These are phyloP conservation scores for Dastarcus helophoroides DNA, from an alignment of 2,888 invertebrate species.

Conservation along the genomic window DNA sequence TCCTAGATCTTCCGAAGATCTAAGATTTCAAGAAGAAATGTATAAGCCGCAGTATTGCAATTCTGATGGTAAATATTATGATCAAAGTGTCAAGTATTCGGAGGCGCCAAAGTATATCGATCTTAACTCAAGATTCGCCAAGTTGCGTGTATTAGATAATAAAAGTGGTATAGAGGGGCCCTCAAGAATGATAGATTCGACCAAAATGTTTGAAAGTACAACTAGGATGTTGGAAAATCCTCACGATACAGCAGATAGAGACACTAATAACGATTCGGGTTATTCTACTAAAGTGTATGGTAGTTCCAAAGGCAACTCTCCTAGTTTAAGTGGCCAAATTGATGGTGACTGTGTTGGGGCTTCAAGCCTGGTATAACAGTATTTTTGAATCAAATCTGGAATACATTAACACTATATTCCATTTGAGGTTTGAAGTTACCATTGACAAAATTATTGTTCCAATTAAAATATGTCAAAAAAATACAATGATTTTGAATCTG, in stretches of 20 bases:
- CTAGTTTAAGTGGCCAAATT: slow-evolving; percentile 47
- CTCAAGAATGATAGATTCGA: slow-evolving; percentile 27
- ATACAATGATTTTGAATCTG: too few species aligned
- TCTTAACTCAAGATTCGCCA: slow-evolving; percentile 30
- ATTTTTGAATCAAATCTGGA: too few species aligned
- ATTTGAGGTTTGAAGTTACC: too few species aligned
- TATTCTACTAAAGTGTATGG: slow-evolving; percentile 75
- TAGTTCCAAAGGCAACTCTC: slow-evolving; percentile 67
- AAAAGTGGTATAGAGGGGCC: slow-evolving; percentile 21
- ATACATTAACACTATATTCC: too few species aligned
- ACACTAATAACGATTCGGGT: slow-evolving; percentile 73
- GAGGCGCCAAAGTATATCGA: slow-evolving; percentile 22
- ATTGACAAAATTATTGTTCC: too few species aligned
- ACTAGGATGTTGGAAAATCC: slow-evolving; percentile 28
- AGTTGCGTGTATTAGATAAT: slow-evolving; percentile 29
- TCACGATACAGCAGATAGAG: slow-evolving; percentile 42
- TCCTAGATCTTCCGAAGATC: not conserved
- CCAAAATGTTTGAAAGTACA: slow-evolving; percentile 29
- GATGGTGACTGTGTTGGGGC: slow-evolving; percentile 40
- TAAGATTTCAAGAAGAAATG: not conserved
- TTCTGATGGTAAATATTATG: slow-evolving; percentile 2
- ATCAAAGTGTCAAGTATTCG: slow-evolving; percentile 15
- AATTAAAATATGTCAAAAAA: too few species aligned
- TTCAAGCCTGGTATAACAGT: slow-evolving; percentile 58
- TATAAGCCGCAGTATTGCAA: not conserved